phyloP scores from a whole-genome alignment of 2,797 vertebrate species.

The Poeciliopsis presidionis region DNA sequence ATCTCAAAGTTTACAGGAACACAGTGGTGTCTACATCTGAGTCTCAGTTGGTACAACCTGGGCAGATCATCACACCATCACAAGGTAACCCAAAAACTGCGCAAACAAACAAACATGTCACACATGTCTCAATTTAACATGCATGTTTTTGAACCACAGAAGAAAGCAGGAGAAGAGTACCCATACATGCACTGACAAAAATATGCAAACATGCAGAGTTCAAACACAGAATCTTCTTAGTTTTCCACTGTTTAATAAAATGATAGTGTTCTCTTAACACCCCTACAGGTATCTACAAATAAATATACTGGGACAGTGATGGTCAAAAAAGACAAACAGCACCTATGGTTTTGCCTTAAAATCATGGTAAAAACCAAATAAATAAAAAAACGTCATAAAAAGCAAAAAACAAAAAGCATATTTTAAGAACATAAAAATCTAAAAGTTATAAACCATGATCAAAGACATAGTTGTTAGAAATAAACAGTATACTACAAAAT shows the following conservation, averaged over 20 bases:
- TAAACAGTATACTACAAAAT: neutral
- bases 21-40: neutral
- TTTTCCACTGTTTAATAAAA: neutral
- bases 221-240: neutral
- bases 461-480: neutral
- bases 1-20: neutral
- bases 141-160: neutral
- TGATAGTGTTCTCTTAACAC: neutral
- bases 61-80: neutral
- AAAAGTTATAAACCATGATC: neutral
- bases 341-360: neutral
- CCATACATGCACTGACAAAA: neutral
- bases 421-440: neutral
- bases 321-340: neutral
- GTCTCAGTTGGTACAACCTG: neutral
- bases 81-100: neutral
- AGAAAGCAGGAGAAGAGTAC: neutral
- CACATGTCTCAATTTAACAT: neutral
- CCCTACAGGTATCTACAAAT: neutral
- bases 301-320: neutral
- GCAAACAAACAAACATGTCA: neutral
- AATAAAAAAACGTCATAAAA: neutral
- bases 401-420: neutral
- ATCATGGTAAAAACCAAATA: neutral
- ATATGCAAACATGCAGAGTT: neutral